phyloP scores from a whole-genome alignment of 2,888 invertebrate species.

The Euclidia mi region DNA sequence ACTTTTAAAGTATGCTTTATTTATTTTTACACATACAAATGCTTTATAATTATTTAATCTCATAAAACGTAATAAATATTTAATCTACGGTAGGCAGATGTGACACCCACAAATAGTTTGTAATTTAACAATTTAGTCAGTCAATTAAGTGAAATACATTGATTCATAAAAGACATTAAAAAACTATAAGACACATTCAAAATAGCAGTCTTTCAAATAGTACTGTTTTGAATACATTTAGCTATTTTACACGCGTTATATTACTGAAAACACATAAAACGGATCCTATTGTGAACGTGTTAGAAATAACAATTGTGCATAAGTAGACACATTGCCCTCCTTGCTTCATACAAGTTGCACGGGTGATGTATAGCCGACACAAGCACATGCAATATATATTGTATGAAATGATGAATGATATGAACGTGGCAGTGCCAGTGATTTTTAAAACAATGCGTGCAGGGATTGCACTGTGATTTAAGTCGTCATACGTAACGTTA shows the following conservation, averaged over 20 bases:
- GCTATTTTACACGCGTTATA: constrained; percentile 3
- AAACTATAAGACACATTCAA: too few relatives aligned
- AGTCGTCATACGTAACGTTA: too few relatives aligned
- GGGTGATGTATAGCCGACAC: constrained; percentile 14
- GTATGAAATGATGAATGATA: constrained; percentile 1
- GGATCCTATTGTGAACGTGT: constrained; percentile 13
- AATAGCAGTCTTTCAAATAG: constrained; percentile 2
- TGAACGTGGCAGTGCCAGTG: neutral
- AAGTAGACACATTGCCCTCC: constrained; percentile 19
- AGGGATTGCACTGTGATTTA: too few relatives aligned
- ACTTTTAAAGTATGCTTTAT: too few relatives aligned
- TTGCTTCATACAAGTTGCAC: constrained; percentile 16
- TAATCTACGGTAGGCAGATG: too few relatives aligned
- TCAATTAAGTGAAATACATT: too few relatives aligned
- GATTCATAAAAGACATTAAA: too few relatives aligned
- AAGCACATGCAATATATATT: constrained; percentile 1
- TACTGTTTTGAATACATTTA: constrained; percentile 2
- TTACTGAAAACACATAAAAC: constrained; percentile 18
- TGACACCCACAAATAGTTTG: too few relatives aligned
- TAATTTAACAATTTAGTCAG: too few relatives aligned
- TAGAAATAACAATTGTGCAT: constrained; percentile 13
- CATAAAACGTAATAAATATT: too few relatives aligned
- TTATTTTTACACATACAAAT: too few relatives aligned
- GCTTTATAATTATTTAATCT: too few relatives aligned
- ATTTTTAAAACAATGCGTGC: neutral